These are phyloP conservation scores for Nysson spinosus DNA, from an alignment of 2,888 invertebrate genomes.

Conservation along the genomic window DNA sequence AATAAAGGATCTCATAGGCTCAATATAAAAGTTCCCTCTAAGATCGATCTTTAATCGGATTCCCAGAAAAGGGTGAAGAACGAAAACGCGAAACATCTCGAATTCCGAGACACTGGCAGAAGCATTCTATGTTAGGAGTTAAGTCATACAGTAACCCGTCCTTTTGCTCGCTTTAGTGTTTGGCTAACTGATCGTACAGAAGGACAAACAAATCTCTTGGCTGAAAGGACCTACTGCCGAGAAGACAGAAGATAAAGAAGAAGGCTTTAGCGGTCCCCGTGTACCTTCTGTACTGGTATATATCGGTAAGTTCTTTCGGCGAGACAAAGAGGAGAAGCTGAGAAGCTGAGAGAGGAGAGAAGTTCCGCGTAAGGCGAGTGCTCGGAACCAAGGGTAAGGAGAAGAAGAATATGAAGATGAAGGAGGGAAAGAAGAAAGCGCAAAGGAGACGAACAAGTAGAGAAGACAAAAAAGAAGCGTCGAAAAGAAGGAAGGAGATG, in stretches of 20 bases:
- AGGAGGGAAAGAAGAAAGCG: no score
- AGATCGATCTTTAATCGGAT: not conserved
- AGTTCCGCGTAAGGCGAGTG: no score
- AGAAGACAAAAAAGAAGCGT: not conserved
- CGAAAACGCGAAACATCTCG: not conserved
- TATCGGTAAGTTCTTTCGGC: conserved; percentile 12
- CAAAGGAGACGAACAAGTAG: not conserved
- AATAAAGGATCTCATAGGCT: no score
- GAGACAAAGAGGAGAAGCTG: conserved; percentile 2
- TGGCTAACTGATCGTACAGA: conserved; percentile 58
- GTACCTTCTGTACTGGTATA: no score
- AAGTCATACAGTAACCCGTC: conserved; percentile 6
- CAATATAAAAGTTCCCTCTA: no score
- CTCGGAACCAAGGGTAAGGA: no score
- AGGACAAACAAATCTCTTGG: conserved; percentile 55
- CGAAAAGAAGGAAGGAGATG: not conserved
- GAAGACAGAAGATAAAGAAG: not conserved
- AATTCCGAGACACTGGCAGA: not conserved
- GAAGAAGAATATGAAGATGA: no score
- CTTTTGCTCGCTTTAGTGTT: conserved; percentile 36
- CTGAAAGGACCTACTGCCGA: conserved; percentile 30
- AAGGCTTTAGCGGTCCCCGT: not conserved
- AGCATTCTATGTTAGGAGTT: not conserved
- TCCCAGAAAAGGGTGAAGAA: not conserved
- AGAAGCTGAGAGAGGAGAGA: not conserved